Evolutionary conservation across 2,888 invertebrate genomes (phyloP), one percentile per base, ranked within the genome.

Genomic region (Clusia tigrina): DNA sequence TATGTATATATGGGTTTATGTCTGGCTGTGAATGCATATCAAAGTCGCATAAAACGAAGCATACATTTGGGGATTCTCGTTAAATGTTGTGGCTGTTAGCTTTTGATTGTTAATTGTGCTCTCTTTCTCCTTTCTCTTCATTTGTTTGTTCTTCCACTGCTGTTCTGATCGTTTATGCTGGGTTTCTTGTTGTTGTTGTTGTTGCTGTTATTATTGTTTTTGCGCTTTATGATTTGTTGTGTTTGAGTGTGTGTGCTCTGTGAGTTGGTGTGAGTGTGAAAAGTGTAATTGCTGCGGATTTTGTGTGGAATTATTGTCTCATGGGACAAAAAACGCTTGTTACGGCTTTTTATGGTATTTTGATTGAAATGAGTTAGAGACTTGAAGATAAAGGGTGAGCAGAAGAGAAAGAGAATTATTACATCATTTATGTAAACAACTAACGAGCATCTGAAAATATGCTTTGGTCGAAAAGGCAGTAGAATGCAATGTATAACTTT

Each of bases 41-140:
- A 67, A 68, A 69, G 67, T 64, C 66, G 60, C 63, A 69, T 68
- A 67, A 70, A 67, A 54, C 60, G 65, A 59, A 67, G 70, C 68
- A 68, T 67, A 65, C 70, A 68, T 70, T 68, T 70, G 68, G 70
- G 70, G 66, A 68, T 70, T 67, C 67, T 37, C 66, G 66, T 65
- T 67, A 67, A 68, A 67, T 68, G 61, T 62, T 68, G n/a, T 67
- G 64, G 58, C 66, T 67, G 65, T 66, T 68, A 61, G 68, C 66
- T 58, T 60, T 64, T 63, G 68, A 67, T 69, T 69, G 69, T 68
- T 69, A 68, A 69, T 68, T 68, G 48, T 22, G 48, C 22, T 22
- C 22, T 48, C 22, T 48, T 48, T 48, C 48, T 18, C 20, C 22
- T 22, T 18, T 48, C 20, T 48, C 10, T 42, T n/a, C n/a, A 15